Evolutionary conservation across 2,797 vertebrate genomes (phyloP), one percentile per base, ranked within the genome.

Genomic region (Parotocinclus haroldoi): DNA sequence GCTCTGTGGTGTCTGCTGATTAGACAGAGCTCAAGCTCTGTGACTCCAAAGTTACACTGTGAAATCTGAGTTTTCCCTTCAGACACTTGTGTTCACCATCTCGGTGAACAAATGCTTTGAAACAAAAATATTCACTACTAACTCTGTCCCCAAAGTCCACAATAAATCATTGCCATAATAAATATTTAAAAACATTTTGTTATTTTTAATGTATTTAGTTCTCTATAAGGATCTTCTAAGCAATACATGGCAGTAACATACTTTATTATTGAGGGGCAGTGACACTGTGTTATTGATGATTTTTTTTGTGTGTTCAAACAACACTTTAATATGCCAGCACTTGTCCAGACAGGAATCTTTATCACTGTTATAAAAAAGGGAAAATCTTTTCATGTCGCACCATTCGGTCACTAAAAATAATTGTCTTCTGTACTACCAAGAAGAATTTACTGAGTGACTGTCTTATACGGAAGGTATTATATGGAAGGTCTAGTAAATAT

Each of bases 401-500:
- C 45, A 9, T 56, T 7, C 7, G 0, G 17, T n/a, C 19, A 62
- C 12, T 66, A 56, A 57, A 75, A 57, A 68, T 66, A 42, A 55
- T 73, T 68, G 38, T 18, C n/a, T 68, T 63, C 7, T 44, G 62
- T 57, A 63, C 57, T 55, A 13, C 9, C 18, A 53, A 27, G 46
- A 63, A 58, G 9, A 10, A 40, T 38, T 56, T 10, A 10, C 13
- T 75, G 62, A 79, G 54, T 76, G 72, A 72, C 80, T 76, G 58
- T 16, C 18, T 38, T 46, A 39, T 69, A 18, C 18, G n/a, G n/a
- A n/a, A n/a, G n/a, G n/a, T n/a, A n/a, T n/a, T n/a, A n/a, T n/a
- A n/a, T 13, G 42, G 52, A 58, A 65, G 74, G 65, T 75, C 77
- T 74, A 61, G 63, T 60, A 67, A 62, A 56, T 73, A 70, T 58